Evolutionary conservation across 2,888 invertebrate species (phyloP), one percentile per base, ranked within the genome.

Genomic region (Cryptops parisi): DNA sequence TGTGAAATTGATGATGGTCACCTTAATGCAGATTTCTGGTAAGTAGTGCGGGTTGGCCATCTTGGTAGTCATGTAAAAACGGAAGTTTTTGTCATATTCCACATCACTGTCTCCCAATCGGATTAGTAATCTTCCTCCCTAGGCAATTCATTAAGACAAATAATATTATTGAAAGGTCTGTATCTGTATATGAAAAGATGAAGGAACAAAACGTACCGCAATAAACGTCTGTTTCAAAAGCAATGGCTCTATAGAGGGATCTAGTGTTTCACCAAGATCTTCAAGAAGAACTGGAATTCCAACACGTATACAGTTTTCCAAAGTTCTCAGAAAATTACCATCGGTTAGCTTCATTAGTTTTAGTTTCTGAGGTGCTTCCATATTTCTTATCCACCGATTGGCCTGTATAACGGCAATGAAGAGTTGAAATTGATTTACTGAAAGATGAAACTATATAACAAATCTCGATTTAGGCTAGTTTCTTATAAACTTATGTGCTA

Each of bases 41-140:
- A 91, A 69, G 66, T 91, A 94, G 70, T 93, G 93, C 0, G 94
- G 94, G 72, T 93, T 94, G 22, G 88, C 75, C 47, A 91, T 70
- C 66, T 91, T 93, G 2, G 94, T 93, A 21, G 91, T 91, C 61
- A 96, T 87, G 67, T 90, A 94, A 57, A 96, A 77, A 62, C 89
- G 84, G 65, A 94, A 96, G 58, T 80, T 80, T 56, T 77, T 72
- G 66, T 81, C 87, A 66, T 90, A 94, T 72, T 94, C 94, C 52
- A 94, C 81, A 22, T 87, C 78, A 9, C 82, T 78, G 63, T 96
- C 94, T 3, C 94, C 94, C 55, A 96, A 75, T 68, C 90, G 88
- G 45, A 96, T 82, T 62, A 90, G 77, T 9, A 80, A 74, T 53
- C 86, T 76, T 38, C 69, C 89, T 84, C 58, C 81, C 77, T 81